Evolutionary conservation across 2,113 vertebrate species (phyloP), one percentile per base, ranked within the genome.

Genomic region (Phoxinus phoxinus): DNA sequence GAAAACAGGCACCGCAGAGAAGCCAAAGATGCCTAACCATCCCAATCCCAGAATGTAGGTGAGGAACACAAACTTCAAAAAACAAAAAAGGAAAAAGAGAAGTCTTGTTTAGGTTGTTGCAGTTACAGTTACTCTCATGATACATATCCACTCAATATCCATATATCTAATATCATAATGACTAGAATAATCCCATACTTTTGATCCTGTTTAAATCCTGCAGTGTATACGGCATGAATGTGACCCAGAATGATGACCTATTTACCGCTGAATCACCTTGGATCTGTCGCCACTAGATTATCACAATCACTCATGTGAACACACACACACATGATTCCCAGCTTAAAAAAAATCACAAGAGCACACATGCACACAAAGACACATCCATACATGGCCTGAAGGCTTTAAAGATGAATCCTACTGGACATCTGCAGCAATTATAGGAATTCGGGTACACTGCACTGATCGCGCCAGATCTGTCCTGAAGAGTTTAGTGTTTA

Each of bases 11-110:
- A 99, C 97, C 1, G 97, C 96, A 0, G 98, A 99, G 94, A 99
- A 98, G 88, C 97, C 97, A 7, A 99, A 98, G 89, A 99, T 97
- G 11, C 96, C 96, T 5, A 99, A 96, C 96, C 98, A 99, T 91
- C 94, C 95, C 93, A 99, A 95, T 79, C 95, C 95, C 61, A 99
- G 94, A 89, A 99, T 95, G 58, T 99, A 99, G 90, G 98, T 99
- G 92, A 99, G 96, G 48, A 76, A 76, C 46, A 76, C 74, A 76
- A 76, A 76, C 73, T 76, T 27, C 41, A 3, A 27, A 51, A 75
- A 94, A 99, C 96, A 35, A 56, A 17, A 37, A 56, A 19, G 6
- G 4, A 25, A 3, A 89, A 65, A 89, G 19, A 84, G 58, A 41
- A 23, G 53, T 48, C 46, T 48, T 48, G 84, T 56, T 85, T 12